These are phyloP conservation scores for Romanomermis culicivorax DNA, from an alignment of 2,888 invertebrate species.

Conservation along the genomic window DNA sequence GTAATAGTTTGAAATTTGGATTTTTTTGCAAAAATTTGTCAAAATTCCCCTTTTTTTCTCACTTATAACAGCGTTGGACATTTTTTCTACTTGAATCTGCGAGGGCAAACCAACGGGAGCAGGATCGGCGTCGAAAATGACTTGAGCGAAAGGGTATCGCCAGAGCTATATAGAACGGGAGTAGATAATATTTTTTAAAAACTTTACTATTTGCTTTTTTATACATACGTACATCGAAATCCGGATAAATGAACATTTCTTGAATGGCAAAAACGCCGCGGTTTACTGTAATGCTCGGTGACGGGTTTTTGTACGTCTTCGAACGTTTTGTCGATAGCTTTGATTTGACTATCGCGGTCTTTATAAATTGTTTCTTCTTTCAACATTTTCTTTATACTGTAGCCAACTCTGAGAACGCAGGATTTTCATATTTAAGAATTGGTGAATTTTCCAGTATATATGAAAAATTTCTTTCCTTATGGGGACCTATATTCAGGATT, in stretches of 20 bases:
- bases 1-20: too few relatives aligned
- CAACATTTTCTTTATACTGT: conserved; percentile 73
- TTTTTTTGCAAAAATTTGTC: too few relatives aligned
- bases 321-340: conserved; percentile 91
- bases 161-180: conserved; percentile 61
- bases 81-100: conserved; percentile 74
- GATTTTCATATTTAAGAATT: too few relatives aligned
- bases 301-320: conserved; percentile 54
- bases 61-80: conserved; percentile 98
- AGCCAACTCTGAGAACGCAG: conserved; percentile 48
- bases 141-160: conserved; percentile 88
- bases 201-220: too few relatives aligned
- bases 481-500: too few relatives aligned
- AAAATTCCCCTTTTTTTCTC: conserved; percentile 26
- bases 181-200: too few relatives aligned
- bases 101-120: conserved; percentile 67
- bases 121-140: conserved; percentile 94
- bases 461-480: background rate
- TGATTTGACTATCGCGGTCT: conserved; percentile 87
- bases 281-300: conserved; percentile 75
- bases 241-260: conserved; percentile 67
- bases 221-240: conserved; percentile 51
- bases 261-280: conserved; percentile 73
- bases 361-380: conserved; percentile 66
- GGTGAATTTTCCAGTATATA: conserved; percentile 2